phyloP scores from a whole-genome alignment of 1,140 invertebrate genomes.

The Acromyrmex echinatior region DNA sequence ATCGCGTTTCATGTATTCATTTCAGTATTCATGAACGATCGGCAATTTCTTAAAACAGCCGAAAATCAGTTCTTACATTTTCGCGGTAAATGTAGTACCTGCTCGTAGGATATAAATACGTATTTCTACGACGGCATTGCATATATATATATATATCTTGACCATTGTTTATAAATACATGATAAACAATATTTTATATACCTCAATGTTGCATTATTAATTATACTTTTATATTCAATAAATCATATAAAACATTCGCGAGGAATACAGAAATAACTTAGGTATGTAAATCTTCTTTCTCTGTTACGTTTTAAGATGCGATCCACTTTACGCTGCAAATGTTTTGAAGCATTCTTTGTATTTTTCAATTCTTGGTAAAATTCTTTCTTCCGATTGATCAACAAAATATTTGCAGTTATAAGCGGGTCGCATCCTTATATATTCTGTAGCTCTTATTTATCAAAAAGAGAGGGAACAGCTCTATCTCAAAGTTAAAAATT shows the following conservation, averaged over 20 bases:
- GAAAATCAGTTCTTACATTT: constrained; percentile 72
- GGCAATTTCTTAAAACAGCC: constrained; percentile 45
- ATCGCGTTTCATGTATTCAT: constrained; percentile 38
- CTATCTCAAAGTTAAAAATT: neutral
- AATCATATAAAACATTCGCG: constrained; percentile 18
- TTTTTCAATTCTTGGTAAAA: no score
- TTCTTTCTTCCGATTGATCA: no score
- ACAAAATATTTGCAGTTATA: no score
- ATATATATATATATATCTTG: constrained; percentile 66
- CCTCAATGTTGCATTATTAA: constrained; percentile 16
- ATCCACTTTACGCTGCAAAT: no score
- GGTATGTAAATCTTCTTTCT: neutral
- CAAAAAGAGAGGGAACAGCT: neutral
- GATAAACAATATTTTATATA: constrained; percentile 76
- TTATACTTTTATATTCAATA: constrained; percentile 54
- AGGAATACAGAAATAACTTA: constrained; percentile 45
- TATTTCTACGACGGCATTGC: constrained; percentile 62
- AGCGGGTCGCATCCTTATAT: neutral
- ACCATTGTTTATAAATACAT: constrained; percentile 74
- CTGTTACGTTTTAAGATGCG: neutral
- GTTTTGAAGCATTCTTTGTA: no score
- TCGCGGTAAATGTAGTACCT: constrained; percentile 72
- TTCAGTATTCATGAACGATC: constrained; percentile 66
- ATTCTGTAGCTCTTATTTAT: neutral
- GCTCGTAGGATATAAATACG: constrained; percentile 66